These are phyloP conservation scores for Lepus americanus DNA, from an alignment of 2,113 vertebrate species.

Conservation along the genomic window DNA sequence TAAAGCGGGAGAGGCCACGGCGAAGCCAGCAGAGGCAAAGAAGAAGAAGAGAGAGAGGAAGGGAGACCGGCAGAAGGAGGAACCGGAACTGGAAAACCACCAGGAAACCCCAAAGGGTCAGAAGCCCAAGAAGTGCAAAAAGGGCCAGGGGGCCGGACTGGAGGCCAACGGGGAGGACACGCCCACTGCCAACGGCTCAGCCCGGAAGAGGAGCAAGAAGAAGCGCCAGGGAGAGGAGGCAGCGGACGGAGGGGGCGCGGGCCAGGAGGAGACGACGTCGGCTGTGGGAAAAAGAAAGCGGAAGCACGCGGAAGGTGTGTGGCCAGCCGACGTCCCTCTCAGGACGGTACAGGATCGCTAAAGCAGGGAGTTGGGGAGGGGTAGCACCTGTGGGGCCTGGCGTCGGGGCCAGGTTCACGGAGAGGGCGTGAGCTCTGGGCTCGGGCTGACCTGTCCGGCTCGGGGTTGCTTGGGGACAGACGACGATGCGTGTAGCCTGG, in stretches of 20 bases:
- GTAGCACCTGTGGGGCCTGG: background rate
- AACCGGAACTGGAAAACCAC: conserved; percentile 79
- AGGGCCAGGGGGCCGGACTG: background rate
- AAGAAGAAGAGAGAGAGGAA: conserved; percentile 92
- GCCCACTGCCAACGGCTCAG: background rate
- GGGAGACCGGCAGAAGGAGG: conserved; percentile 92
- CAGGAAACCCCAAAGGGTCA: conserved; percentile 58
- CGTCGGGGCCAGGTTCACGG: accelerated
- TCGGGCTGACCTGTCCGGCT: background rate
- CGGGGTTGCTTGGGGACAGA: background rate
- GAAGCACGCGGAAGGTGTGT: conserved; percentile 84
- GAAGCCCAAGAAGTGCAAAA: conserved; percentile 85
- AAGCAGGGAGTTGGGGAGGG: accelerated
- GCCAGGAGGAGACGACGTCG: background rate
- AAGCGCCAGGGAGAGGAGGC: background rate
- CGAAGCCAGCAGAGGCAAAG: conserved; percentile 84
- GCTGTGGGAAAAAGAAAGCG: conserved; percentile 83
- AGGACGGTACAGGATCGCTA: accelerated
- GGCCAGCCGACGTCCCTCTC: background rate
- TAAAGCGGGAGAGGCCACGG: conserved; percentile 61
- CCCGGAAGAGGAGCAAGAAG: conserved; percentile 82
- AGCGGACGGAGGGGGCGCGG: background rate
- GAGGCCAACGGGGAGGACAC: conserved; percentile 21
- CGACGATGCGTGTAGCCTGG: accelerated
- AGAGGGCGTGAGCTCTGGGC: background rate